phyloP scores from a whole-genome alignment of 2,888 invertebrate genomes.

The Therioaphis trifolii region DNA sequence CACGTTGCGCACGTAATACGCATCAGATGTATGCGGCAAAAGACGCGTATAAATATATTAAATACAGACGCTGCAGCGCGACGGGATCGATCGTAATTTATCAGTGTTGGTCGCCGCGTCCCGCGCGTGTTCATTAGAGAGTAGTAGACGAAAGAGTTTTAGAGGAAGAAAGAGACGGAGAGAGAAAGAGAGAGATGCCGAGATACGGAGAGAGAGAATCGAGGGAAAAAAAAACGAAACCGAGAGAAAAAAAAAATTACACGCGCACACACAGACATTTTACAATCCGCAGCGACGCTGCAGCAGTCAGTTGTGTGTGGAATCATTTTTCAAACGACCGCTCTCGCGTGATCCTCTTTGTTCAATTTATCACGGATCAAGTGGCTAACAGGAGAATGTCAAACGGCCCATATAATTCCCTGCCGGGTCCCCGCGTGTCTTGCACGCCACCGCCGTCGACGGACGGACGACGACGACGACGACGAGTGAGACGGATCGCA shows the following conservation, averaged over 20 bases:
- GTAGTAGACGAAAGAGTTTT: not conserved
- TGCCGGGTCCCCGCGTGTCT: not conserved
- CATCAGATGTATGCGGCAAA: too few relatives aligned
- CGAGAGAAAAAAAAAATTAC: not conserved
- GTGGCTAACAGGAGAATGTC: conserved; percentile 35
- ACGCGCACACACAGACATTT: too few relatives aligned
- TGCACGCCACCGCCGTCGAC: not conserved
- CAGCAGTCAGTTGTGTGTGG: not conserved
- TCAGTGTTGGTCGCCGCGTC: too few relatives aligned
- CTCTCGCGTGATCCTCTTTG: conserved; percentile 21
- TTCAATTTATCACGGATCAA: conserved; percentile 47
- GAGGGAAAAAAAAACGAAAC: too few relatives aligned
- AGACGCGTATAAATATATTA: too few relatives aligned
- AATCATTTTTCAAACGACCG: conserved; percentile 52
- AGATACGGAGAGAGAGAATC: too few relatives aligned
- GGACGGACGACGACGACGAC: too few relatives aligned
- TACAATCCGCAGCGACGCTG: not conserved
- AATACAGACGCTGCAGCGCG: too few relatives aligned
- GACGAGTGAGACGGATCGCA: not conserved
- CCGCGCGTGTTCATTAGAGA: conserved; percentile 9
- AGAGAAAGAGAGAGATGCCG: not conserved
- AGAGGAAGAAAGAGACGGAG: not conserved
- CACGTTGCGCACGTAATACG: not conserved
- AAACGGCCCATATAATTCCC: conserved; percentile 20
- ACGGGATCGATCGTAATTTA: not conserved